Base-by-base conservation (phyloP, 92 coral and sea anemone species). In the Palythoa grandiflora region DNA sequence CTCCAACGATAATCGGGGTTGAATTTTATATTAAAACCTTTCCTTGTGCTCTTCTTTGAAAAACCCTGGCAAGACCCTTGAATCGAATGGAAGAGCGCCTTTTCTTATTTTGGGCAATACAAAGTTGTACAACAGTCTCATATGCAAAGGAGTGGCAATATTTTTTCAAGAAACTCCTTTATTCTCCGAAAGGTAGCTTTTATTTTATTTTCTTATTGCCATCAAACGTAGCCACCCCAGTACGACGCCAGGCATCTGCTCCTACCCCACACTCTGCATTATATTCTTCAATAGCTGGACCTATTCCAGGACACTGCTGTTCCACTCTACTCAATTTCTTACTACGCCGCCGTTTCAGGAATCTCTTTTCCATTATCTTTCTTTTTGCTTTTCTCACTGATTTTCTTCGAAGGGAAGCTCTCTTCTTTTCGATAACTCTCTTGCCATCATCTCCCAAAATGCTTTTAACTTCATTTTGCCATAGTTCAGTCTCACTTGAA, bases 221-320 rank as follows among this genome's bases (percentile, higher is more conserved):
- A 28, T 28, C 28, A 52, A 85, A 89, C 0, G 94, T 92, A 55
- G 73, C 20, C 1, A 89, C 90, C 0, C 92, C 92, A 0, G 90
- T 92, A 7, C 94, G 6, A 12, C 88, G 53, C 94, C 94, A 92
- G 0, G 90, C 86, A 84, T 86, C 90, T 68, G 92, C 89, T 40
- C 90, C 94, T 20, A 68, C 88, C 1, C 92, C 92, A 53, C 80
- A 84, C 74, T 92, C 81, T 8, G 55, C 9, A 35, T 85, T 88
- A 75, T 47, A 92, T 2, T 88, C 5, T 61, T 91, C 91, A 55
- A 91, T 87, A 6, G 85, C 84, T 68, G 76, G 4, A 39, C 93
- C 93, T 9, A 90, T 86, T 68, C 75, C 72, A 21, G 90, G 93
- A 38, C n/a, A 15, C 12, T 80, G 70, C 44, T 51, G 70, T 48